Evolutionary conservation across 2,113 vertebrate species (phyloP).

Genomic region (Anser cygnoides): DNA sequence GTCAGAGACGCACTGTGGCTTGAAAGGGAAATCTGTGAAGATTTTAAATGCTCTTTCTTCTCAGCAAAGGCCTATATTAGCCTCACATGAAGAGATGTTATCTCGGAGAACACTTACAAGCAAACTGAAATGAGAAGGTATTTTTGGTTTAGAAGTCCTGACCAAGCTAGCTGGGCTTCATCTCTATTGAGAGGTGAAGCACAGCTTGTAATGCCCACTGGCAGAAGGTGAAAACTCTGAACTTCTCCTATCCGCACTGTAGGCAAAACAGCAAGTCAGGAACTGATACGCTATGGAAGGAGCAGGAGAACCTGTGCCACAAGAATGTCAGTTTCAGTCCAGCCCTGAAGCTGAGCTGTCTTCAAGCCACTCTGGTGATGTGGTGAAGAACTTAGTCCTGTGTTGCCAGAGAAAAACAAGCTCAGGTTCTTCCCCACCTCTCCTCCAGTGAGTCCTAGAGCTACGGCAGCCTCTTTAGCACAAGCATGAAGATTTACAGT

Average conservation of each 20-base stretch:
- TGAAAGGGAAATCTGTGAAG: background rate
- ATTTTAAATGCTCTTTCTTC: background rate
- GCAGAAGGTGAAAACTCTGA: background rate
- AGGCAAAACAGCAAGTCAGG: background rate
- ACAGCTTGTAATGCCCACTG: fast-evolving
- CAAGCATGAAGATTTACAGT: background rate
- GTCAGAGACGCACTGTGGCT: background rate
- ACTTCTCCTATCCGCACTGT: background rate
- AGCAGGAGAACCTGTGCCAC: background rate
- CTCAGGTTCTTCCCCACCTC: background rate
- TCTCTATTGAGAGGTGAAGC: background rate
- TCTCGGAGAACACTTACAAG: background rate
- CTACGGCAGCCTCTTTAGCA: background rate
- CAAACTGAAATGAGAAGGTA: background rate
- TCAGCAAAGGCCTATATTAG: background rate
- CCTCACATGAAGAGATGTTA: background rate
- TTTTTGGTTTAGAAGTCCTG: background rate
- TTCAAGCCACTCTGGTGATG: background rate
- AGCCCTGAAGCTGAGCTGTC: background rate
- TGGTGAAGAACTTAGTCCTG: background rate
- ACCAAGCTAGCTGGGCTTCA: background rate
- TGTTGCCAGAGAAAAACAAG: background rate
- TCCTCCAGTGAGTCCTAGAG: background rate
- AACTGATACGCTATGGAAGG: background rate
- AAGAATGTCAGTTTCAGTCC: background rate